Conservation (phyloP, 1,140 invertebrate species). For the Lordiphosa stackelbergi region DNA sequence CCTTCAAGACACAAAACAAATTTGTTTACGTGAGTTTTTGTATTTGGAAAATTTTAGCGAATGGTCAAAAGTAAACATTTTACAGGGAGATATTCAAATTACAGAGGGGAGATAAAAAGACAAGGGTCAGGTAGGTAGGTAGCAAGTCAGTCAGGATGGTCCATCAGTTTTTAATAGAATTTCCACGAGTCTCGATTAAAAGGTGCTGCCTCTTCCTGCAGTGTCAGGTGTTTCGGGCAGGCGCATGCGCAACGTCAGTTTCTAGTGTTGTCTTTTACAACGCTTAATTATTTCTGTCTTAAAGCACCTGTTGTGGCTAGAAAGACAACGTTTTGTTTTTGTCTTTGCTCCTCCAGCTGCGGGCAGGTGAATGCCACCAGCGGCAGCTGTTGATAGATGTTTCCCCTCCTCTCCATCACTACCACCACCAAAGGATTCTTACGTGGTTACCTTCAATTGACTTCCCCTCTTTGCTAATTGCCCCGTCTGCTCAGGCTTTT, state of each 20-base stretch:
- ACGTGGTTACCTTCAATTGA: constrained; percentile 60
- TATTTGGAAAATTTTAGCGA: constrained; percentile 43
- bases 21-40: constrained; percentile 61
- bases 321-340: constrained; percentile 11
- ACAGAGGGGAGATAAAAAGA: constrained; percentile 16
- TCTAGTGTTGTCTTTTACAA: constrained; percentile 50
- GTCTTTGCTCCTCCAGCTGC: constrained; percentile 34
- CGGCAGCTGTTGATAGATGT: constrained; percentile 51
- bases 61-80: constrained; percentile 39
- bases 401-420: constrained; percentile 3
- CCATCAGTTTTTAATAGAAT: constrained; percentile 34
- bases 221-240: constrained; percentile 45
- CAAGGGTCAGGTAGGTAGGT: constrained; percentile 12
- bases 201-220: constrained; percentile 18
- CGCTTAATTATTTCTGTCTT: constrained; percentile 55
- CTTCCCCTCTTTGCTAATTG: constrained; percentile 61
- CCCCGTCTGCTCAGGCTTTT: constrained; percentile 7
- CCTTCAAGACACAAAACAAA: constrained; percentile 56
- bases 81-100: constrained; percentile 51
- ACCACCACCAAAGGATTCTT: constrained; percentile 38
- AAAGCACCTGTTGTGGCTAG: constrained; percentile 60
- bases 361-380: constrained; percentile 56
- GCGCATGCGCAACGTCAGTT: constrained; percentile 57
- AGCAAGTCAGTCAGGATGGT: constrained; percentile 33
- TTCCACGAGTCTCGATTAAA: constrained; percentile 56